phyloP scores from a whole-genome alignment of 1,140 invertebrate species.

The Drosophila pseudoananassae region DNA sequence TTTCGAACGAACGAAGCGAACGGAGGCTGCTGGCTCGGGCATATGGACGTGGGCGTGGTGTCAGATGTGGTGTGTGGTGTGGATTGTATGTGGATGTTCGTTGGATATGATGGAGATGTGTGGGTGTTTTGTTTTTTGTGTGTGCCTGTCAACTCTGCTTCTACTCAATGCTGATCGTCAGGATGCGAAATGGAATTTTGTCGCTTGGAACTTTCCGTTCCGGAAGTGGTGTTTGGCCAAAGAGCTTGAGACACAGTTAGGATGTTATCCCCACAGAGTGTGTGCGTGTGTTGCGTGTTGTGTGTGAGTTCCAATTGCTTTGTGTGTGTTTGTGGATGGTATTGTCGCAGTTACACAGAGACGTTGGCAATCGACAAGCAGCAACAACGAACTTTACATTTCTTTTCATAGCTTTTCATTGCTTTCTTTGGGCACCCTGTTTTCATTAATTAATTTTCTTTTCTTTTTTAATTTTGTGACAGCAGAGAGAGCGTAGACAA shows the following conservation, averaged over 20 bases:
- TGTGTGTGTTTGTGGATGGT: constrained; percentile 27
- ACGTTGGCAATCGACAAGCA: constrained; percentile 82
- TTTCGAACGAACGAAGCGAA: constrained; percentile 79
- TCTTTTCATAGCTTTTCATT: constrained; percentile 22
- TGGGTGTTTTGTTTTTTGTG: constrained; percentile 25
- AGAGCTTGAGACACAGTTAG: constrained; percentile 6
- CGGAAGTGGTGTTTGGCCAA: constrained; percentile 15
- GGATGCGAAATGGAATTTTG: constrained; percentile 36
- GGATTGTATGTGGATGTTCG: constrained; percentile 56
- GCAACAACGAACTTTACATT: constrained; percentile 73
- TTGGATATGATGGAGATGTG: constrained; percentile 41
- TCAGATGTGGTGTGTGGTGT: constrained; percentile 34
- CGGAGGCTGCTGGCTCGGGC: constrained; percentile 71
- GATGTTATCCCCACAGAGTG: constrained; percentile 17
- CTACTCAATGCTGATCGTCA: constrained; percentile 56
- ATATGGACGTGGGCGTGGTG: constrained; percentile 62
- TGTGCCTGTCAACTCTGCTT: constrained; percentile 61
- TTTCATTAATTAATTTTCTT: constrained; percentile 14
- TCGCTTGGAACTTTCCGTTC: constrained; percentile 41
- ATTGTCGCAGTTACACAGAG: constrained; percentile 74
- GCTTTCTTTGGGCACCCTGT: constrained; percentile 60
- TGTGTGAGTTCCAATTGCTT: constrained; percentile 39
- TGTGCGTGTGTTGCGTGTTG: constrained; percentile 17
- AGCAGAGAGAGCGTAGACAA: constrained; percentile 57
- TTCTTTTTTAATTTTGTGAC: constrained; percentile 35